phyloP scores from a whole-genome alignment of 2,888 invertebrate genomes.

The Carpatolechia fugitivella region DNA sequence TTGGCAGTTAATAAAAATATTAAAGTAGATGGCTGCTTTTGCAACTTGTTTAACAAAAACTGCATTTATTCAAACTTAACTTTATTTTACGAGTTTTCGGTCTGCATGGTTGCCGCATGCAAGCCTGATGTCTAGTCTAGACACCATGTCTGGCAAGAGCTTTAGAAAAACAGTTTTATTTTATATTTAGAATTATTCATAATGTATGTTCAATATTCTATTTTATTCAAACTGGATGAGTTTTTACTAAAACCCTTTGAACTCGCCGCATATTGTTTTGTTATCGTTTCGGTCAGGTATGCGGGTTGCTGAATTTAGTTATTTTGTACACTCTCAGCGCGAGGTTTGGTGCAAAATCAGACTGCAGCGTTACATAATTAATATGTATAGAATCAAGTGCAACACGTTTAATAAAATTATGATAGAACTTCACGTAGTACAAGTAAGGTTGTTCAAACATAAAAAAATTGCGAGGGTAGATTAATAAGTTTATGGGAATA shows the following conservation, averaged over 20 bases:
- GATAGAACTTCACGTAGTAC: too few relatives aligned
- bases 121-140: background rate
- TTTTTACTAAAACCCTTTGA: constrained; percentile 16
- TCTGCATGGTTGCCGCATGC: background rate
- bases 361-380: background rate
- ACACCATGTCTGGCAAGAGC: background rate
- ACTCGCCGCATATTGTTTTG: constrained; percentile 24
- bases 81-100: background rate
- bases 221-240: background rate
- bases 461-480: too few relatives aligned
- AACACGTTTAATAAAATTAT: too few relatives aligned
- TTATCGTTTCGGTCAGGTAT: constrained; percentile 19
- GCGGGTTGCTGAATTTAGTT: constrained; percentile 21
- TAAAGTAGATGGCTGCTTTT: too few relatives aligned
- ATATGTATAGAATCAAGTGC: too few relatives aligned
- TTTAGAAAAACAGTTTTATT: background rate
- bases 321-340: constrained; percentile 1
- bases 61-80: background rate
- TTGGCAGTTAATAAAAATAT: too few relatives aligned
- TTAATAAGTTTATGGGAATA: too few relatives aligned
- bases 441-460: too few relatives aligned
- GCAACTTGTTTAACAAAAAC: too few relatives aligned
- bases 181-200: background rate
- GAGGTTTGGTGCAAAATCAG: constrained; percentile 8
- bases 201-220: background rate